A percentile compares a stretch with the other conserved stretches of the same genome.
Evolutionary conservation across 2,888 invertebrate species (phyloP).

Genomic region (Erannis defoliaria): DNA sequence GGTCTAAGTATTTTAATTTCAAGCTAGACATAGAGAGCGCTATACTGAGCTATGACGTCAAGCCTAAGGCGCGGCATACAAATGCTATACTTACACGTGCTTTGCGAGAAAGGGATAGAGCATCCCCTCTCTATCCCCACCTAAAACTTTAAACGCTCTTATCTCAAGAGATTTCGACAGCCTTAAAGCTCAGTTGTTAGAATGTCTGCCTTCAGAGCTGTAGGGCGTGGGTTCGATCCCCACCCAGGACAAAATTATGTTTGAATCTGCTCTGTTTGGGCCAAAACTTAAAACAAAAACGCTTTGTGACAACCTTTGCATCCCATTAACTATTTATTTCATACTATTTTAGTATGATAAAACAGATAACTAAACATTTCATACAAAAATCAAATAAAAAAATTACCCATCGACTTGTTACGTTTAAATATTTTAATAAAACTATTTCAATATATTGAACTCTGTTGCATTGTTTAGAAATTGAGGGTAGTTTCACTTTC

Average conservation of each 20-base stretch:
- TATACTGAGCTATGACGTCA: too few species aligned
- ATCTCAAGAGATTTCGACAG: too few species aligned
- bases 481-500: conserved; percentile 7
- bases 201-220: too few species aligned
- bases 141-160: too few species aligned
- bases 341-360: conserved; percentile 36
- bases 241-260: conserved; percentile 13
- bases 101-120: too few species aligned
- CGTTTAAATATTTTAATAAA: not conserved
- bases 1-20: too few species aligned
- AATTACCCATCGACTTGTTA: not conserved
- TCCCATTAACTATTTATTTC: conserved; percentile 45
- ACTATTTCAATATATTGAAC: not conserved
- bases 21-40: too few species aligned
- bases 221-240: too few species aligned
- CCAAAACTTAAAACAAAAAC: conserved; percentile 66
- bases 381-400: conserved; percentile 34
- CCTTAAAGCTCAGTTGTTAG: too few species aligned
- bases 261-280: conserved; percentile 56
- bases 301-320: conserved; percentile 65
- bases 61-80: too few species aligned
- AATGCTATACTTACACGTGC: too few species aligned
- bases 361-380: conserved; percentile 44
- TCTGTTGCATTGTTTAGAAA: conserved; percentile 3
- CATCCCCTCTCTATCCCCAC: too few species aligned